A percentile compares a stretch with the other conserved stretches of the same genome.
phyloP scores from a whole-genome alignment of 1,140 invertebrate species.

The Pseudachorutes palmiensis region DNA sequence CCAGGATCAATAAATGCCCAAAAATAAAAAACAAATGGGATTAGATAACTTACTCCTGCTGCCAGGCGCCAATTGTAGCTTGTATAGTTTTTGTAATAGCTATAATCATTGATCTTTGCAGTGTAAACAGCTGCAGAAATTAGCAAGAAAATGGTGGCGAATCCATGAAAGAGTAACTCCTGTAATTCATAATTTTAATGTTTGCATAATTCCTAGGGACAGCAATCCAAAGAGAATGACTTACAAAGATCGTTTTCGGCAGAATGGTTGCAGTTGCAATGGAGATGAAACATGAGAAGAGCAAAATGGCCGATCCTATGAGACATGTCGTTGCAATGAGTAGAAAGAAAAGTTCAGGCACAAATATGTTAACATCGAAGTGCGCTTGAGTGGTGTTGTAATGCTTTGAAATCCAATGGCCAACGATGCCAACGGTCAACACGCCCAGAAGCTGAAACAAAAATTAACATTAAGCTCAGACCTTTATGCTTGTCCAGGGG shows the following conservation, averaged over 20 bases:
- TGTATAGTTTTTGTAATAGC: too few relatives aligned
- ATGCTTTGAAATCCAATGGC: constrained; percentile 47
- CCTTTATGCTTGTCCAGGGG: not conserved
- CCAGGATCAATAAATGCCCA: constrained; percentile 27
- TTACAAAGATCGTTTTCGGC: constrained; percentile 74
- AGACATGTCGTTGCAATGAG: constrained; percentile 63
- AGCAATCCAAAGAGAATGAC: constrained; percentile 42
- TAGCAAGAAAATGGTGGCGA: constrained; percentile 60
- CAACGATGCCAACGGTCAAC: constrained; percentile 59
- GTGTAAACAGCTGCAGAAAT: constrained; percentile 50
- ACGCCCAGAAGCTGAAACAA: constrained; percentile 59
- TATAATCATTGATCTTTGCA: constrained; percentile 6
- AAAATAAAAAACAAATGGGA: constrained; percentile 18
- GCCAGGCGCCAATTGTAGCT: constrained; percentile 44
- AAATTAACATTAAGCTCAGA: not conserved
- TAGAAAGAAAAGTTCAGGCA: constrained; percentile 62
- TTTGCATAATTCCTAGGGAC: not conserved
- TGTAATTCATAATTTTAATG: constrained; percentile 41
- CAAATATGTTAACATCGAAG: constrained; percentile 23
- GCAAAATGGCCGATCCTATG: constrained; percentile 62
- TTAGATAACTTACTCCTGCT: constrained; percentile 53
- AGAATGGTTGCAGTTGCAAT: constrained; percentile 64
- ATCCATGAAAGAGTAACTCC: constrained; percentile 68
- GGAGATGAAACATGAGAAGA: constrained; percentile 55
- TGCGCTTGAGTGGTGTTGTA: not conserved